Conservation (phyloP, 2,888 invertebrate species). For the Melieria picta region DNA sequence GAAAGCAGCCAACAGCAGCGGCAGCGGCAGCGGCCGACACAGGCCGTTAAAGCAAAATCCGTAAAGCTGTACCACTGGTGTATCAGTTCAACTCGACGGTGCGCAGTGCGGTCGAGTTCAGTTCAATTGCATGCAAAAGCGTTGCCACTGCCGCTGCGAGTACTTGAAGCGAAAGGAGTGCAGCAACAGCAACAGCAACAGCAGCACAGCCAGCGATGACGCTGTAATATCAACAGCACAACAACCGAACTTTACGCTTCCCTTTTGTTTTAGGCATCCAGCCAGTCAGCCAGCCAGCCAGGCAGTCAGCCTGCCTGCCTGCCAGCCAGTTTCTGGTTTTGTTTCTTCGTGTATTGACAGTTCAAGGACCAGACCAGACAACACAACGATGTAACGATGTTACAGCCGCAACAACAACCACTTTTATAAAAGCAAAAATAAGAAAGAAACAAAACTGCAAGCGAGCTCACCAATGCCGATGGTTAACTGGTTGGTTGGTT, state of each 20-base stretch:
- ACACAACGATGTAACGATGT: slow-evolving; percentile 33
- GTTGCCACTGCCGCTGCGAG: slow-evolving; percentile 16
- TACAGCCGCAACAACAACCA: slow-evolving; percentile 35
- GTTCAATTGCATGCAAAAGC: slow-evolving; percentile 21
- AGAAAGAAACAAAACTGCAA: slow-evolving; percentile 18
- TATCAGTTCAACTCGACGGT: slow-evolving; percentile 43
- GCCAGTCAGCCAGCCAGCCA: not conserved
- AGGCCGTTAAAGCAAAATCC: slow-evolving; percentile 1
- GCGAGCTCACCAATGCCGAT: slow-evolving; percentile 20
- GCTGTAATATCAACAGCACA: slow-evolving; percentile 23
- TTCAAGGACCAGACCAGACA: slow-evolving; percentile 59
- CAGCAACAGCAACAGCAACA: slow-evolving; percentile 11
- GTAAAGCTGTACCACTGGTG: not conserved
- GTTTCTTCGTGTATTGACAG: slow-evolving; percentile 51
- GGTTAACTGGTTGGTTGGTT: slow-evolving; percentile 38
- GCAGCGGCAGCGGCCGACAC: too few species aligned
- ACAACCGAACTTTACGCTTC: slow-evolving; percentile 19
- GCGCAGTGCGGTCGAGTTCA: slow-evolving; percentile 16
- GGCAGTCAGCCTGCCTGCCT: not conserved
- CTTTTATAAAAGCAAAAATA: too few species aligned
- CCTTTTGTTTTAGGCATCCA: slow-evolving; percentile 4
- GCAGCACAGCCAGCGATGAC: not conserved
- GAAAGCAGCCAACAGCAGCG: slow-evolving; percentile 30
- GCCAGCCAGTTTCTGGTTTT: slow-evolving; percentile 26
- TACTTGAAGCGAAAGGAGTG: slow-evolving; percentile 21